Evolutionary conservation across 2,113 vertebrate genomes (phyloP).

Genomic region (Halichoerus grypus): DNA sequence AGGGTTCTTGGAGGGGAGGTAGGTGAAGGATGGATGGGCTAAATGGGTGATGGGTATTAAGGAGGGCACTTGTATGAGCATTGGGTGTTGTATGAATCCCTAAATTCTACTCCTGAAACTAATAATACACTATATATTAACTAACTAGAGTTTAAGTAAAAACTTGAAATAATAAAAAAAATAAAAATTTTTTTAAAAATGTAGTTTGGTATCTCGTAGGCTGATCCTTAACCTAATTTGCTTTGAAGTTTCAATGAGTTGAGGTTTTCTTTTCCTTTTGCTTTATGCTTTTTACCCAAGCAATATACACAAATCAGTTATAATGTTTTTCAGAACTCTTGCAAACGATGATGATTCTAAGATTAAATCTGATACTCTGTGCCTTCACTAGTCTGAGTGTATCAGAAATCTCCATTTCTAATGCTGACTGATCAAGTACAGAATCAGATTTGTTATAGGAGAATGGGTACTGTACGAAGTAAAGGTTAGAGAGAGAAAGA

Average conservation of each 20-base stretch:
- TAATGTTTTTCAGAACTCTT: not conserved
- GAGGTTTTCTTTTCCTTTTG: not conserved
- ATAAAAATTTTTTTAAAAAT: not conserved
- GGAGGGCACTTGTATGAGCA: not conserved
- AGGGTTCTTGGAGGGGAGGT: not conserved
- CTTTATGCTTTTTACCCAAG: not conserved
- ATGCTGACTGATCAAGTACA: not conserved
- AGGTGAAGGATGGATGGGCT: not conserved
- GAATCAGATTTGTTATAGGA: not conserved
- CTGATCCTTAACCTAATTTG: not conserved
- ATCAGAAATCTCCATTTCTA: slow-evolving; percentile 7
- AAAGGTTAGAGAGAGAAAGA: not conserved
- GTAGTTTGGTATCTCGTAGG: not conserved
- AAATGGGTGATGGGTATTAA: not conserved
- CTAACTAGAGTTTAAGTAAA: not conserved
- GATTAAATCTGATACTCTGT: not conserved
- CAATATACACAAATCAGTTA: not conserved
- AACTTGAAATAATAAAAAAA: not conserved
- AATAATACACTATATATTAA: not conserved
- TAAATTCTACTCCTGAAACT: not conserved
- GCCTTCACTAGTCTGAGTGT: not conserved
- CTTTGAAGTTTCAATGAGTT: not conserved
- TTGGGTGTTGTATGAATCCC: not conserved
- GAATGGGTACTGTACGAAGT: not conserved
- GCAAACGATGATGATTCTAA: not conserved